Conservation (phyloP, 2,797 vertebrate genomes). For the Sarcoramphus papa region DNA sequence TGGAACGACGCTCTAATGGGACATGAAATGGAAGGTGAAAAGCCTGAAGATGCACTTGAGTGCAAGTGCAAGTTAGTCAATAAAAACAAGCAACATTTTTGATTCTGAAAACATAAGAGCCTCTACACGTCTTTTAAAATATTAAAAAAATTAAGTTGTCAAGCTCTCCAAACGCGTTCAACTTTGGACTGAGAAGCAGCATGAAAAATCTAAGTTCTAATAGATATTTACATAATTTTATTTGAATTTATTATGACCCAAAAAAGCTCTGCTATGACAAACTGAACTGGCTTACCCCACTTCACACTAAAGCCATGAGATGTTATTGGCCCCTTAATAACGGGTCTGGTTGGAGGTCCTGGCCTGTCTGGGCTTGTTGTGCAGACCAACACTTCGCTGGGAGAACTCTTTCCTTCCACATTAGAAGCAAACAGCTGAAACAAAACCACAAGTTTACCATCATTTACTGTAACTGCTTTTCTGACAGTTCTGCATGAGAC, state of each 20-base stretch:
- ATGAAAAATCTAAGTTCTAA: not conserved
- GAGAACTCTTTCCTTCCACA: slow-evolving; percentile 90
- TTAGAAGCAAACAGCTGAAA: slow-evolving; percentile 91
- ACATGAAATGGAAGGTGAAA: not conserved
- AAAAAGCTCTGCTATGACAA: not conserved
- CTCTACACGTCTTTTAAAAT: not conserved
- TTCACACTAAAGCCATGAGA: slow-evolving; percentile 87
- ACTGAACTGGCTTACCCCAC: slow-evolving; percentile 83
- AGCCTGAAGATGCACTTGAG: not conserved
- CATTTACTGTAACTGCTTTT: not conserved
- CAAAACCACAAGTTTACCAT: not conserved
- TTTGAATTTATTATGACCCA: not conserved
- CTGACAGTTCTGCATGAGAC: not conserved
- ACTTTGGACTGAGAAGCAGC: not conserved
- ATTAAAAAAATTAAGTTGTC: not conserved
- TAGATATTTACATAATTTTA: accelerated
- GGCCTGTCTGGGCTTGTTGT: slow-evolving; percentile 95
- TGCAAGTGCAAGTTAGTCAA: not conserved
- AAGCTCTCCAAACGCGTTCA: not conserved
- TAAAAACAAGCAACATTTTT: not conserved
- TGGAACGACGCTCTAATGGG: not conserved
- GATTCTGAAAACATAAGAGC: not conserved
- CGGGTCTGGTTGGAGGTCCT: slow-evolving; percentile 86
- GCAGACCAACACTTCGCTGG: slow-evolving; percentile 92
- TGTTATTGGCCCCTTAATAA: slow-evolving; percentile 78